Conservation (phyloP, 2,888 invertebrate species). For the Abrostola tripartita region DNA sequence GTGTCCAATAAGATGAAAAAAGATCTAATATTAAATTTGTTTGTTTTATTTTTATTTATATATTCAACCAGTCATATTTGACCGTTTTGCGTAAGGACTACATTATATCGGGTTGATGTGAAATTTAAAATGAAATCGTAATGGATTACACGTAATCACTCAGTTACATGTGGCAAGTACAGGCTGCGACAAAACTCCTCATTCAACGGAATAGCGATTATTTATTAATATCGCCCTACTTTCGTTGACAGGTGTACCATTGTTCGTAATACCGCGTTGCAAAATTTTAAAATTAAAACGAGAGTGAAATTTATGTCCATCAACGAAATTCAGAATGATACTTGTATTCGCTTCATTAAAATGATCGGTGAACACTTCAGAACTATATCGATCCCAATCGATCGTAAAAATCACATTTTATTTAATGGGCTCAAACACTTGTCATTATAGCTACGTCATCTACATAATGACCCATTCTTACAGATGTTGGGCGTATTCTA, state of each 20-base stretch:
- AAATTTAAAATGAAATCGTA: slow-evolving; percentile 22
- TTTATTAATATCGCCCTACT: slow-evolving; percentile 61
- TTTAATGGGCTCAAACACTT: slow-evolving; percentile 57
- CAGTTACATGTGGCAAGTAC: slow-evolving; percentile 13
- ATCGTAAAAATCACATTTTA: slow-evolving; percentile 32
- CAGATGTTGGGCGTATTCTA: slow-evolving; percentile 63
- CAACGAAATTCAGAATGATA: slow-evolving; percentile 19
- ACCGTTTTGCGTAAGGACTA: too few species aligned
- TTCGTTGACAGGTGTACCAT: slow-evolving; percentile 62
- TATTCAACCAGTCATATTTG: too few species aligned
- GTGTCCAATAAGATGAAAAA: too few species aligned
- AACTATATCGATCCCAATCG: slow-evolving; percentile 40
- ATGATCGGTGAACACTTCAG: slow-evolving; percentile 29
- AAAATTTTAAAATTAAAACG: slow-evolving; percentile 35
- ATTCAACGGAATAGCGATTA: slow-evolving; percentile 39
- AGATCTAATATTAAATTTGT: too few species aligned
- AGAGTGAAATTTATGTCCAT: slow-evolving; percentile 23
- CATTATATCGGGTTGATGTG: background rate
- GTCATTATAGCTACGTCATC: slow-evolving; percentile 67
- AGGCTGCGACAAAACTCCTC: slow-evolving; percentile 20
- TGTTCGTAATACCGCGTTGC: slow-evolving; percentile 52
- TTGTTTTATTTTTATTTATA: too few species aligned
- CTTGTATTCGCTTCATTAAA: slow-evolving; percentile 31
- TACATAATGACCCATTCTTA: slow-evolving; percentile 74
- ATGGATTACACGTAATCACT: slow-evolving; percentile 27